Evolutionary conservation across 2,797 vertebrate species (phyloP), one percentile per base, ranked within the genome.

Genomic region (Malurus leucopterus): DNA sequence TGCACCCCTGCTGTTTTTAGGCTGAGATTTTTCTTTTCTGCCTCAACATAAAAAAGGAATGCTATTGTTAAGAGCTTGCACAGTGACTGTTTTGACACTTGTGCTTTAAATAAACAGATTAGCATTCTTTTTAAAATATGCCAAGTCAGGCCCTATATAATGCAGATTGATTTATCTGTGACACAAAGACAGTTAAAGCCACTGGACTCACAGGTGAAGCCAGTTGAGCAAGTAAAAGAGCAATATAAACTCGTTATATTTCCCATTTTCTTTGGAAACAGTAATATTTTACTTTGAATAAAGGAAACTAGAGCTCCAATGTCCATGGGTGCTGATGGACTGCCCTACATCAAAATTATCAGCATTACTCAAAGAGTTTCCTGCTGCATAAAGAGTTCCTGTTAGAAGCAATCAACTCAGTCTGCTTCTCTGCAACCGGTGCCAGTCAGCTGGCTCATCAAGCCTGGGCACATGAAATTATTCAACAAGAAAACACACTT

Each of bases 381-480:
- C 69, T 50, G 53, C 73, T 83, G 80, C 78, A 91, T 75, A 69
- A 93, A 69, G 27, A 55, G 40, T 40, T 58, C 57, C 63, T 27
- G 21, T 94, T 92, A 93, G 80, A 73, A 46, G 54, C 70, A 94
- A 85, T 89, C 88, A 94, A 63, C 43, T 49, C 54, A 47, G 57
- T 51, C 27, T 46, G 36, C 89, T 82, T 65, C 46, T 30, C 47
- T 69, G 57, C 51, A 75, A 50, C 24, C 62, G 49, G 24, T 4
- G 43, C 77, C 29, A 76, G 44, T 34, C 34, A 79, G 29, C 36
- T 67, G 18, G 22, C 64, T 88, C 34, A 83, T 90, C 89, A 58
- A 36, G 38, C 41, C 68, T 57, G 44, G 32, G 20, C n/a, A 87
- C 9, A 17, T 27, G 11, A 80, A 47, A 47, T 77, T 57, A 84